Conservation (phyloP, 2,113 vertebrate species). For the Hydropotes inermis region DNA sequence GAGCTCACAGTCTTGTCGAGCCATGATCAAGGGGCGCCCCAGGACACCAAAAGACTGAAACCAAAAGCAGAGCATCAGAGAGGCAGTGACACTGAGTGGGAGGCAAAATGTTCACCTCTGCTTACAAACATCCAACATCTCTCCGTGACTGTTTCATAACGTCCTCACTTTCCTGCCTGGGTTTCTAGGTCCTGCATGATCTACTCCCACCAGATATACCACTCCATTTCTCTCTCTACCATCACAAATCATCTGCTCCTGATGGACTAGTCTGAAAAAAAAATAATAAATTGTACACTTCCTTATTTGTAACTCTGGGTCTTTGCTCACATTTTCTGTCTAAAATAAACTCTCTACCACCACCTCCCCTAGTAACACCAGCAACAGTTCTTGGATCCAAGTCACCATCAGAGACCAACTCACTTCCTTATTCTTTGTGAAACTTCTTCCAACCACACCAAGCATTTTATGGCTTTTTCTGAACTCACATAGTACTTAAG, state of each 20-base stretch:
- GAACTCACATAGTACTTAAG: background rate
- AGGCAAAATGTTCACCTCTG: background rate
- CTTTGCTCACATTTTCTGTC: background rate
- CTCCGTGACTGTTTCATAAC: background rate
- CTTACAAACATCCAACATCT: background rate
- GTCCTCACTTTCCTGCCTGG: background rate
- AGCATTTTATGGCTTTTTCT: background rate
- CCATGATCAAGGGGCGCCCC: background rate
- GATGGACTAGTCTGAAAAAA: background rate
- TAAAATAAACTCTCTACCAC: background rate
- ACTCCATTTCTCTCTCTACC: too few relatives aligned
- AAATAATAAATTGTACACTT: rapidly evolving
- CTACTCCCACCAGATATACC: background rate
- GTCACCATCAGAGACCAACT: background rate
- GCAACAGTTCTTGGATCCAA: background rate
- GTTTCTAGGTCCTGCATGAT: background rate
- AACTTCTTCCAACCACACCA: background rate
- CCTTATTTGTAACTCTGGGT: background rate
- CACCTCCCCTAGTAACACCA: background rate
- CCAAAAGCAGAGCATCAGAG: background rate
- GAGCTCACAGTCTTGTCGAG: background rate
- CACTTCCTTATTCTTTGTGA: background rate
- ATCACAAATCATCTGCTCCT: too few relatives aligned
- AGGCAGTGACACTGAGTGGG: background rate
- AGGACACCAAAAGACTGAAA: background rate